Conservation (phyloP, 2,113 vertebrate species). For the Pseudorasbora parva region DNA sequence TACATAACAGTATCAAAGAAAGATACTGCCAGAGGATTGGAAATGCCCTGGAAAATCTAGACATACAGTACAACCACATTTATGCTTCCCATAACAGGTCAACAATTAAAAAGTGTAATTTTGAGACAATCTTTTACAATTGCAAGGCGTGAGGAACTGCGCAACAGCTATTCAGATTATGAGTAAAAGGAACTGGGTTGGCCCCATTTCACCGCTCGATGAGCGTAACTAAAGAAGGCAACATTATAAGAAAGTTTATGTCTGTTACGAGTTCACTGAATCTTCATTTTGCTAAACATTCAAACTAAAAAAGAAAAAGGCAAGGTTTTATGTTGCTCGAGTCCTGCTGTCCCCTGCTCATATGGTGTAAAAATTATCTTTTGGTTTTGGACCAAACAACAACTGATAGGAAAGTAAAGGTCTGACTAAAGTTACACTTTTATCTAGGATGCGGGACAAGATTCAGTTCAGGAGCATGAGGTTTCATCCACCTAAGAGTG, state of each 20-base stretch:
- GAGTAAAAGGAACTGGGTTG: background rate
- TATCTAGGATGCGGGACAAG: slow-evolving; percentile 1
- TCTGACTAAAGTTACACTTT: slow-evolving; percentile 5
- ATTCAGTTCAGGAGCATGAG: background rate
- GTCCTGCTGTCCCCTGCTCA: background rate
- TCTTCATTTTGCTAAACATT: slow-evolving; percentile 25
- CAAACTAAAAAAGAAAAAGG: slow-evolving; percentile 9
- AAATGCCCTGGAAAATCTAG: slow-evolving; percentile 17
- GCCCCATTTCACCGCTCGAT: slow-evolving; percentile 27
- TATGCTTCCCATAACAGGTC: slow-evolving; percentile 53
- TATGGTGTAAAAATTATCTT: background rate
- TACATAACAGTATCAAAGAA: background rate
- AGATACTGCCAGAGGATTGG: background rate
- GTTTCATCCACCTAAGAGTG: background rate
- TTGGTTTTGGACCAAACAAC: background rate
- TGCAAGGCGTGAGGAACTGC: slow-evolving; percentile 24
- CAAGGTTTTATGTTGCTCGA: background rate
- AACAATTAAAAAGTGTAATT: slow-evolving; percentile 42
- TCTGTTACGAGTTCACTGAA: slow-evolving; percentile 20
- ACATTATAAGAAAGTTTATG: slow-evolving; percentile 52
- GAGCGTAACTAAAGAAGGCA: slow-evolving; percentile 63
- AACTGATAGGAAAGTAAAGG: background rate
- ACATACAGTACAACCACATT: slow-evolving; percentile 28
- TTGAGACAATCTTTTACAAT: slow-evolving; percentile 54
- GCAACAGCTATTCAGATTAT: slow-evolving; percentile 13